A percentile compares a stretch with the other conserved stretches of the same genome.
Evolutionary conservation across 2,888 invertebrate genomes (phyloP).

Genomic region (Hypena proboscidalis): DNA sequence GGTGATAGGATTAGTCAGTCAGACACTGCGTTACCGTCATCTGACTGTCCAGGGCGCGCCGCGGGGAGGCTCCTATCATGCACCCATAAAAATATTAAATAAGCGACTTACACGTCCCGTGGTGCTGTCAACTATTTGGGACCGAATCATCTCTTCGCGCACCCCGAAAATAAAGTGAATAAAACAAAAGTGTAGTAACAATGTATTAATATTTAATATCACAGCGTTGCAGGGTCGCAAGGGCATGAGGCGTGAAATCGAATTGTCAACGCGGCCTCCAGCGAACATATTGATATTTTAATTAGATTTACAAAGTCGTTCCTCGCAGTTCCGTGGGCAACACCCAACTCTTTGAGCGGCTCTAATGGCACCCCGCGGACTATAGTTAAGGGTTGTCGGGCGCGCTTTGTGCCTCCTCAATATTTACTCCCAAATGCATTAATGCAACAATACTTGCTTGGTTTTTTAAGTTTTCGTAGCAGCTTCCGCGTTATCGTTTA

Average conservation of each 20-base stretch:
- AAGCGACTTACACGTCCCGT: neutral
- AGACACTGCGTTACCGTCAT: too few species aligned
- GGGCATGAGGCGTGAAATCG: conserved; percentile 77
- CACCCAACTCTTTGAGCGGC: conserved; percentile 82
- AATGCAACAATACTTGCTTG: conserved; percentile 82
- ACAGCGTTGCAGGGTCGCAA: conserved; percentile 29
- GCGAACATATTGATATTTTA: conserved; percentile 85
- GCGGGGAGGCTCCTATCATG: too few species aligned
- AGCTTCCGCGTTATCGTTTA: conserved; percentile 85
- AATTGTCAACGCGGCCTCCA: conserved; percentile 79
- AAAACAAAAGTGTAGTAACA: conserved; percentile 27
- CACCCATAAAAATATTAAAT: too few species aligned
- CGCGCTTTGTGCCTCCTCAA: conserved; percentile 80
- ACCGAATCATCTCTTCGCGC: neutral
- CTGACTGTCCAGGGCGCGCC: too few species aligned
- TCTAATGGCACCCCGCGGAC: conserved; percentile 84
- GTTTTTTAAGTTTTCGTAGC: conserved; percentile 82
- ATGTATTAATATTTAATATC: conserved; percentile 48
- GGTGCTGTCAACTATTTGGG: too few species aligned
- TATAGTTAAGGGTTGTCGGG: conserved; percentile 80
- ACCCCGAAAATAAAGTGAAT: conserved; percentile 8
- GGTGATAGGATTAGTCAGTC: too few species aligned
- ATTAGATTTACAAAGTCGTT: conserved; percentile 84
- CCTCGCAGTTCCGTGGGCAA: conserved; percentile 68
- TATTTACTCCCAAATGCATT: conserved; percentile 85